Conservation (phyloP, 1,140 invertebrate genomes). For the Drosophila varians region DNA sequence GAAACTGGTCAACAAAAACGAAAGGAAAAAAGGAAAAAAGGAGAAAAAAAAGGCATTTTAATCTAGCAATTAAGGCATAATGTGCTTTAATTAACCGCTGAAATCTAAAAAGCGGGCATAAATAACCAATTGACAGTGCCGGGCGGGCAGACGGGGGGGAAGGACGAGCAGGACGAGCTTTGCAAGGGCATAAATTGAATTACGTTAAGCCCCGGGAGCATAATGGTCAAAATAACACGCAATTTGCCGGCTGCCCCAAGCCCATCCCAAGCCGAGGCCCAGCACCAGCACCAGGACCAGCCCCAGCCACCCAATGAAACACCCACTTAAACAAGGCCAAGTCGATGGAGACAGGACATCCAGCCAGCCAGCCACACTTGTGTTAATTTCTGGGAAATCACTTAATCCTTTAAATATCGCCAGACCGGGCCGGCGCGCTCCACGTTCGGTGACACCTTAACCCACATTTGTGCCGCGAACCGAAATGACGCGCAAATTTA, state of each 20-base stretch:
- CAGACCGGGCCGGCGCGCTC: too few relatives aligned
- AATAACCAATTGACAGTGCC: slow-evolving; percentile 77
- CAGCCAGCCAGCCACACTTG: slow-evolving; percentile 7
- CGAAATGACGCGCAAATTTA: slow-evolving; percentile 77
- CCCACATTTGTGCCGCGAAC: slow-evolving; percentile 48
- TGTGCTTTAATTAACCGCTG: slow-evolving; percentile 80
- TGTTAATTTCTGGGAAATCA: slow-evolving; percentile 73
- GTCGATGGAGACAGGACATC: slow-evolving; percentile 13
- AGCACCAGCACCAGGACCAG: background rate
- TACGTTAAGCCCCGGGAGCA: slow-evolving; percentile 70
- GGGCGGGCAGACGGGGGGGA: background rate
- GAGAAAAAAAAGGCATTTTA: slow-evolving; percentile 55
- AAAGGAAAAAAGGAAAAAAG: background rate
- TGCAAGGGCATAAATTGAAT: slow-evolving; percentile 75
- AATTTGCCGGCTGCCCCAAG: slow-evolving; percentile 59
- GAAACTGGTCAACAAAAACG: slow-evolving; percentile 15
- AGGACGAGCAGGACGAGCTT: slow-evolving; percentile 4
- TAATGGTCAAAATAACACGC: slow-evolving; percentile 78
- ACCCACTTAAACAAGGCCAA: slow-evolving; percentile 3
- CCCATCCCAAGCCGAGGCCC: slow-evolving; percentile 11
- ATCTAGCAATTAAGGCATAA: slow-evolving; percentile 76
- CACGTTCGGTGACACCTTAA: slow-evolving; percentile 58
- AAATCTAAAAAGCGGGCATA: slow-evolving; percentile 76
- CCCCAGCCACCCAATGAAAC: background rate
- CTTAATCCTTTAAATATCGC: slow-evolving; percentile 76